Percentiles rank a stretch among this genome's conserved stretches.
These are phyloP conservation scores for Neelides folsomi DNA, from an alignment of 2,888 invertebrate species.

Conservation along the genomic window DNA sequence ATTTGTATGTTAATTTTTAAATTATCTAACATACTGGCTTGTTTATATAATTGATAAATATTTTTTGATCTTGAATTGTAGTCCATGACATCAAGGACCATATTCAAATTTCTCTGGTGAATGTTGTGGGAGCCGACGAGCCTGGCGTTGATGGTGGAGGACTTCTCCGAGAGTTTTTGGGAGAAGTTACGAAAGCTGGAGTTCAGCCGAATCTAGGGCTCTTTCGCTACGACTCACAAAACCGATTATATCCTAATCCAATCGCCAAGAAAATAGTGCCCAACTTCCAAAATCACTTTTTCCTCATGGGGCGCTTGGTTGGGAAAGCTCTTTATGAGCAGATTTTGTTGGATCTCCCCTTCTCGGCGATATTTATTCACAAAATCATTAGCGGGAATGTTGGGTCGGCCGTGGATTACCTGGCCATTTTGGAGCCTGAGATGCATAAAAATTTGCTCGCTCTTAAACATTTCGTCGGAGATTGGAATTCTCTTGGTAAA, in stretches of 20 bases:
- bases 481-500: slow-evolving; percentile 62
- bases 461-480: slow-evolving; percentile 66
- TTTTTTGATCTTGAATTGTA: slow-evolving; percentile 36
- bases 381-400: slow-evolving; percentile 66
- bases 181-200: slow-evolving; percentile 81
- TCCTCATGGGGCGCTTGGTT: slow-evolving; percentile 82
- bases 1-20: too few species aligned
- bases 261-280: slow-evolving; percentile 72
- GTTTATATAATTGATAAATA: too few species aligned
- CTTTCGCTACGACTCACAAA: slow-evolving; percentile 75
- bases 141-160: slow-evolving; percentile 97
- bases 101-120: slow-evolving; percentile 78
- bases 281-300: slow-evolving; percentile 79
- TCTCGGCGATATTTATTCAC: slow-evolving; percentile 90
- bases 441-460: slow-evolving; percentile 80
- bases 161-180: slow-evolving; percentile 85
- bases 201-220: slow-evolving; percentile 95
- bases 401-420: slow-evolving; percentile 75
- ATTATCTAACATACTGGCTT: neutral
- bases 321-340: slow-evolving; percentile 96
- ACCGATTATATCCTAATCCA: slow-evolving; percentile 91
- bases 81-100: slow-evolving; percentile 75
- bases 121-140: slow-evolving; percentile 80
- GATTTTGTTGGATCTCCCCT: slow-evolving; percentile 79
- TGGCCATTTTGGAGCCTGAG: slow-evolving; percentile 83